Percentiles rank a stretch among this genome's conserved stretches.
phyloP scores from a whole-genome alignment of 1,140 invertebrate species.

The Metopolophium dirhodum region DNA sequence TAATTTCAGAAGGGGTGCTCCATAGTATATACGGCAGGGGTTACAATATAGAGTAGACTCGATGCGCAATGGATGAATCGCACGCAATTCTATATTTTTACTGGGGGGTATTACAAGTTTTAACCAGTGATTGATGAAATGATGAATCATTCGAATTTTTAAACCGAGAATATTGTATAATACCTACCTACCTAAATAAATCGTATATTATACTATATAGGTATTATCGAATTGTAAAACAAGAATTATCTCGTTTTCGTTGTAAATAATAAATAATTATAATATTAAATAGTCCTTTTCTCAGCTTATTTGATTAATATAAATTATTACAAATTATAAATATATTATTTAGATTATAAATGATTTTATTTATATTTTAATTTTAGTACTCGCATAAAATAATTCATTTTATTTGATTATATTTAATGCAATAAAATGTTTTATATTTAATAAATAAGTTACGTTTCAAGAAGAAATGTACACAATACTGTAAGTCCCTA shows the following conservation, averaged over 20 bases:
- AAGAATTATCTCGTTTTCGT: background rate
- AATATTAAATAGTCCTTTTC: background rate
- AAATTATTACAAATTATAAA: background rate
- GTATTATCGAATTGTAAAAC: background rate
- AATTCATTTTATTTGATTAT: background rate
- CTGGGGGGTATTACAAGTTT: background rate
- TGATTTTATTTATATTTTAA: background rate
- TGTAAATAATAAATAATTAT: background rate
- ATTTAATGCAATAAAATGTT: background rate
- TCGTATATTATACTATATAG: background rate
- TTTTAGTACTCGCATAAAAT: background rate
- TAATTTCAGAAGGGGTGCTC: conserved; percentile 36
- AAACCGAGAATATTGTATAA: background rate
- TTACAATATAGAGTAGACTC: background rate
- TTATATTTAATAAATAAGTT: background rate
- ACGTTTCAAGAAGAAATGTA: background rate
- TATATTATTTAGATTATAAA: background rate
- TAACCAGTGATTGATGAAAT: conserved; percentile 36
- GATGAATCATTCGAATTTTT: conserved; percentile 34
- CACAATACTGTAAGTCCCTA: background rate
- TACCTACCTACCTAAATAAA: background rate
- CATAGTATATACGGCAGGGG: background rate
- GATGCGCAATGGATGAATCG: background rate
- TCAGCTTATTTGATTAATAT: background rate
- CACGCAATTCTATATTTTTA: conserved; percentile 24